phyloP scores from a whole-genome alignment of 2,888 invertebrate genomes.

The Parnassius orleans region DNA sequence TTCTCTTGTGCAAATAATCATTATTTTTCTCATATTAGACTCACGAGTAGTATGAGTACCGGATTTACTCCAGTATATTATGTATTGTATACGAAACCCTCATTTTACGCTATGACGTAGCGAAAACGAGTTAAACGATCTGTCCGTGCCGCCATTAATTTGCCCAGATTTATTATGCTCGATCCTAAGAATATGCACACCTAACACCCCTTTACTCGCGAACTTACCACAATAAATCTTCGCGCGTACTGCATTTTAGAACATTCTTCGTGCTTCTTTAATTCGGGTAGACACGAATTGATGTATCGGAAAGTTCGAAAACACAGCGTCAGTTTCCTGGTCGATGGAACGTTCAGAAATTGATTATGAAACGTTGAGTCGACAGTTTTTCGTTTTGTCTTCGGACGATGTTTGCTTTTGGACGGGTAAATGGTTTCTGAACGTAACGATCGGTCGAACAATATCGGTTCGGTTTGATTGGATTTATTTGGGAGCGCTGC shows the following conservation, averaged over 20 bases:
- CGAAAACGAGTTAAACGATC: conserved; percentile 70
- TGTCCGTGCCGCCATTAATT: conserved; percentile 74
- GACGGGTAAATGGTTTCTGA: conserved; percentile 47
- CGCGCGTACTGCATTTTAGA: conserved; percentile 40
- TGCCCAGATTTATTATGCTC: conserved; percentile 69
- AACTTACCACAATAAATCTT: conserved; percentile 38
- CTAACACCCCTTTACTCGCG: conserved; percentile 34
- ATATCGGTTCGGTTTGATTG: conserved; percentile 48
- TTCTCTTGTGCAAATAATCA: conserved; percentile 2
- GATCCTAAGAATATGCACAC: conserved; percentile 54
- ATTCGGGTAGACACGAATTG: conserved; percentile 10
- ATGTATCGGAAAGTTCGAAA: conserved; percentile 18
- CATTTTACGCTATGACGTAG: conserved; percentile 68
- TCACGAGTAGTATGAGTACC: not conserved
- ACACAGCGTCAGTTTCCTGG: conserved; percentile 32
- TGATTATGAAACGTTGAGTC: conserved; percentile 67
- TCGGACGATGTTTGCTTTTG: conserved; percentile 45
- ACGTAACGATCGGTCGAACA: conserved; percentile 45
- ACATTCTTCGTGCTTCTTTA: conserved; percentile 17
- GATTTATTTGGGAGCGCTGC: conserved; percentile 43
- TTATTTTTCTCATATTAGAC: conserved; percentile 12
- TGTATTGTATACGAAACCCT: conserved; percentile 39
- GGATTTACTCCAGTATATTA: conserved; percentile 37
- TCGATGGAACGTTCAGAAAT: conserved; percentile 50
- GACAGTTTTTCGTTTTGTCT: conserved; percentile 62